Percentiles rank a stretch among this genome's conserved stretches.
Conservation (phyloP, 2,888 invertebrate genomes). For the Serripes groenlandicus region DNA sequence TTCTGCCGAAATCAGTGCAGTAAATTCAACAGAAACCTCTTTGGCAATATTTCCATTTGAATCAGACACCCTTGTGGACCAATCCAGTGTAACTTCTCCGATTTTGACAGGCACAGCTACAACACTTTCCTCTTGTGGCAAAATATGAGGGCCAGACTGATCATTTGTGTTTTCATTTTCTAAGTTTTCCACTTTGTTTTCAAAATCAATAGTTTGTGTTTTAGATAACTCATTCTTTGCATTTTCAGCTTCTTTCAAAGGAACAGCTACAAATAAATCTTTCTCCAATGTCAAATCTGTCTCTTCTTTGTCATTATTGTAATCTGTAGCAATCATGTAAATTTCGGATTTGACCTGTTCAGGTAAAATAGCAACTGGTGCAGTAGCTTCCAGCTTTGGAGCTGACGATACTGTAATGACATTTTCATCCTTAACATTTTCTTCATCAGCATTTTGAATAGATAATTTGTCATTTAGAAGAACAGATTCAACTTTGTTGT, state of each 20-base stretch:
- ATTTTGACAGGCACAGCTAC: slow-evolving; percentile 8
- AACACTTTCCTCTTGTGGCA: background rate
- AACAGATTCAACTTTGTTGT: background rate
- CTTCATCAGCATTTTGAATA: background rate
- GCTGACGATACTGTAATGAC: background rate
- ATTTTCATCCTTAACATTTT: background rate
- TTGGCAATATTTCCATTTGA: slow-evolving; percentile 21
- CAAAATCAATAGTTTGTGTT: too few species aligned
- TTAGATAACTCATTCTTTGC: too few species aligned
- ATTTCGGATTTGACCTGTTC: background rate
- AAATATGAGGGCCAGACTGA: too few species aligned
- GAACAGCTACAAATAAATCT: too few species aligned
- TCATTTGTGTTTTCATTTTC: too few species aligned
- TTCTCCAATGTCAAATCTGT: too few species aligned
- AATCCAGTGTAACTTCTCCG: slow-evolving; percentile 47
- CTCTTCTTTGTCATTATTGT: too few species aligned
- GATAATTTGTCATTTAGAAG: background rate
- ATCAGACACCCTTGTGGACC: slow-evolving; percentile 36
- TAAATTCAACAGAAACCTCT: slow-evolving; percentile 10
- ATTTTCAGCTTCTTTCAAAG: too few species aligned
- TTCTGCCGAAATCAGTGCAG: background rate
- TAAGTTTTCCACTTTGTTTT: too few species aligned
- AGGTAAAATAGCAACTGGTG: background rate
- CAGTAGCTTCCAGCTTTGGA: background rate
- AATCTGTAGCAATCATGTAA: too few species aligned